A percentile compares a stretch with the other conserved stretches of the same genome.
phyloP scores from a whole-genome alignment of 2,113 vertebrate genomes.

The Fulica atra region DNA sequence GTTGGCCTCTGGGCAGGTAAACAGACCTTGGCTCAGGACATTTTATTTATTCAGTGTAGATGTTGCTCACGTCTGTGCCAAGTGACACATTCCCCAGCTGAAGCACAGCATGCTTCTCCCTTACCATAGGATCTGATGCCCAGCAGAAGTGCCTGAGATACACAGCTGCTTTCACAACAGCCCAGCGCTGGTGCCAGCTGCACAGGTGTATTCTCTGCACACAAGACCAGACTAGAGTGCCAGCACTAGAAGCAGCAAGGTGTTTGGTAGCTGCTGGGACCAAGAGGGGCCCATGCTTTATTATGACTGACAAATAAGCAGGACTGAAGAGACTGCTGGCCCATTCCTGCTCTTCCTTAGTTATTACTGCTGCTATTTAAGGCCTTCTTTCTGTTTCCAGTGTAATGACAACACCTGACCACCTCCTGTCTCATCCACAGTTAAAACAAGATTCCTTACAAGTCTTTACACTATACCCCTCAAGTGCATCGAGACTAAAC shows the following conservation, averaged over 20 bases:
- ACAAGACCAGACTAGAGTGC: not conserved
- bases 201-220: not conserved
- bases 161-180: not conserved
- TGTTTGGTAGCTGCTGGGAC: not conserved
- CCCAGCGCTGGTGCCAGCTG: not conserved
- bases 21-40: not conserved
- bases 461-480: not conserved
- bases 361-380: not conserved
- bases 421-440: not conserved
- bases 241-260: not conserved
- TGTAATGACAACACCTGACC: not conserved
- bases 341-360: not conserved
- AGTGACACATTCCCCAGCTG: not conserved
- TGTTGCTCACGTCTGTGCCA: not conserved
- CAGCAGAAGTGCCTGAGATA: not conserved
- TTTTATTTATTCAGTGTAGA: not conserved
- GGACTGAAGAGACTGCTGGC: not conserved
- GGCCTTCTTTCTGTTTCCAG: not conserved
- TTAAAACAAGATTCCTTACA: not conserved
- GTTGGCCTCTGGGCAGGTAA: not conserved
- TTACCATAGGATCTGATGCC: not conserved
- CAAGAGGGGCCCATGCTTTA: fast-evolving
- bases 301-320: not conserved
- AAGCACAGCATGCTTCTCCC: not conserved
- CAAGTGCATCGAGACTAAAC: not conserved